phyloP scores from a whole-genome alignment of 1,140 invertebrate genomes.

The Drosophila guanche region DNA sequence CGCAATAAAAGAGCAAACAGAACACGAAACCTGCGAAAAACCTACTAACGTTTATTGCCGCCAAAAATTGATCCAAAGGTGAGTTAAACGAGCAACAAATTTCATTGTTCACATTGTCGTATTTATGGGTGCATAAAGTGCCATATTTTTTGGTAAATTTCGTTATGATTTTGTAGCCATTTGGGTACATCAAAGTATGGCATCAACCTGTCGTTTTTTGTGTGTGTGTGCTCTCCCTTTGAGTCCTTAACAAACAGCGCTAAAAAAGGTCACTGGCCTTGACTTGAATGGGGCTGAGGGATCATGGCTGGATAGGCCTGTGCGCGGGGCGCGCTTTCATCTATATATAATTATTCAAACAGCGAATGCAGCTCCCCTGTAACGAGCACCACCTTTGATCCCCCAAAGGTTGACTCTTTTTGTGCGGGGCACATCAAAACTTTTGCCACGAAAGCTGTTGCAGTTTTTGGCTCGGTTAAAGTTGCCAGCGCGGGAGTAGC shows the following conservation, averaged over 20 bases:
- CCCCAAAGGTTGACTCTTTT: conserved; percentile 7
- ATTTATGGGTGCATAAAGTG: conserved; percentile 10
- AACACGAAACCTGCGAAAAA: conserved; percentile 9
- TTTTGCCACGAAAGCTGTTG: conserved; percentile 56
- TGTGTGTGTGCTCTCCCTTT: conserved; percentile 1
- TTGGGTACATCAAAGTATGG: conserved; percentile 27
- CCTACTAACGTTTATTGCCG: conserved; percentile 39
- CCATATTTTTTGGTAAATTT: conserved; percentile 31
- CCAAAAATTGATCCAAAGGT: conserved; percentile 37
- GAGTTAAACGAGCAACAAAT: conserved; percentile 28
- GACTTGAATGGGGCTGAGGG: conserved; percentile 29
- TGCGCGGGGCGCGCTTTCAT: conserved; percentile 25
- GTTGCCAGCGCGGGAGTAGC: conserved; percentile 33
- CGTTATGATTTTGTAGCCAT: conserved; percentile 9
- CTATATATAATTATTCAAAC: conserved; percentile 65
- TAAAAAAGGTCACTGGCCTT: conserved; percentile 54
- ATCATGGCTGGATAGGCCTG: conserved; percentile 6
- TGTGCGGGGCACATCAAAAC: conserved; percentile 62
- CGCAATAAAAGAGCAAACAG: conserved; percentile 56
- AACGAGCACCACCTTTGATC: conserved; percentile 21
- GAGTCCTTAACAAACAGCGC: conserved; percentile 29
- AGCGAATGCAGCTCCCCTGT: conserved; percentile 8
- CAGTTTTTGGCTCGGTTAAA: conserved; percentile 53
- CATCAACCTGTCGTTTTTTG: too few relatives aligned
- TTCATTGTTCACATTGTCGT: conserved; percentile 13